Evolutionary conservation across 2,797 vertebrate species (phyloP).

Genomic region (Phataginus tricuspis): DNA sequence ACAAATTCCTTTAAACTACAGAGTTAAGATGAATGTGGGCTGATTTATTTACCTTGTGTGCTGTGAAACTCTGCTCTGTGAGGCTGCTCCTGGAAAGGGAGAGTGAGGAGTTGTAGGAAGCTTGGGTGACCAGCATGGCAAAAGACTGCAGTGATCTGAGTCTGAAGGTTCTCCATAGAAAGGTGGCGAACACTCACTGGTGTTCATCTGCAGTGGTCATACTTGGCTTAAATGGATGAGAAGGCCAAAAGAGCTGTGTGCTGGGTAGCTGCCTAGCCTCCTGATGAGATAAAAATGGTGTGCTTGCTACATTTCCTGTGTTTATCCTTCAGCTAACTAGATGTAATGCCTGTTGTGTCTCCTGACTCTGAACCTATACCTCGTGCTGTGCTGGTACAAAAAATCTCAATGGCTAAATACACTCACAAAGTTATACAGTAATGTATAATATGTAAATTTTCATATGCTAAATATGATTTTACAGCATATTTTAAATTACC

Average conservation of each 20-base stretch:
- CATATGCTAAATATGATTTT: neutral
- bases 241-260: neutral
- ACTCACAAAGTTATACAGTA: neutral
- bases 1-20: neutral
- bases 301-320: neutral
- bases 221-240: neutral
- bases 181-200: accelerated
- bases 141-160: neutral
- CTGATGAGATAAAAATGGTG: neutral
- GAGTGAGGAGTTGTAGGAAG: neutral
- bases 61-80: neutral
- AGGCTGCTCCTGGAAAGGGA: neutral
- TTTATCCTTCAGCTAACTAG: neutral
- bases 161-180: neutral
- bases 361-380: neutral
- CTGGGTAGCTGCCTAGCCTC: neutral
- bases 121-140: neutral
- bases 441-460: neutral
- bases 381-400: accelerated
- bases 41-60: too few species aligned
- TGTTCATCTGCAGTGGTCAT: neutral
- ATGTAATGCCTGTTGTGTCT: too few species aligned
- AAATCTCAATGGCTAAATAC: neutral
- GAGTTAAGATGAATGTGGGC: neutral
- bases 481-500: neutral